These are phyloP conservation scores for Drosophila fungiperda DNA, from an alignment of 2,888 invertebrate species.

Conservation along the genomic window DNA sequence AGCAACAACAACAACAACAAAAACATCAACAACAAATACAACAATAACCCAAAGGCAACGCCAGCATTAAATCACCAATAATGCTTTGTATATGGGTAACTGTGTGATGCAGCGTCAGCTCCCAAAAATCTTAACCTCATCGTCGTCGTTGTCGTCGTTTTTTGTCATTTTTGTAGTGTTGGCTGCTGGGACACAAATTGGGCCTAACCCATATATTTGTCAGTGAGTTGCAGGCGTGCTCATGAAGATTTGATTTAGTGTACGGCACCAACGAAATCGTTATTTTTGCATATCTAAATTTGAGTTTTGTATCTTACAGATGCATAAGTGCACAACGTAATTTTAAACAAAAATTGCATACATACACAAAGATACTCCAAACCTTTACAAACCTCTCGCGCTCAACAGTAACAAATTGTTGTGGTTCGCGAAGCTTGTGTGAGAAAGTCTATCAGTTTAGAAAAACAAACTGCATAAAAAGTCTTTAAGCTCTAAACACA, in stretches of 20 bases:
- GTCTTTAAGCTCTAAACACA: background rate
- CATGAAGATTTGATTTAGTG: conserved; percentile 83
- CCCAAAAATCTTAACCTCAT: conserved; percentile 29
- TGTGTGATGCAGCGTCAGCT: conserved; percentile 57
- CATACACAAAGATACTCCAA: background rate
- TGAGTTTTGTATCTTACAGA: conserved; percentile 48
- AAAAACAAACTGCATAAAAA: background rate
- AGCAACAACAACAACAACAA: conserved; percentile 11
- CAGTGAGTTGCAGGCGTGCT: conserved; percentile 72
- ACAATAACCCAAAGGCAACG: conserved; percentile 62
- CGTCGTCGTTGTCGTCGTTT: conserved; percentile 16
- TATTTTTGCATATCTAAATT: conserved; percentile 74
- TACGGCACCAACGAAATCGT: conserved; percentile 57
- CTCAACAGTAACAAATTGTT: conserved; percentile 3
- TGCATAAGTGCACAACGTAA: conserved; percentile 13
- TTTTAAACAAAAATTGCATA: background rate
- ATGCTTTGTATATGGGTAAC: conserved; percentile 58
- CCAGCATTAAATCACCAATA: conserved; percentile 62
- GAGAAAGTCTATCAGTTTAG: background rate
- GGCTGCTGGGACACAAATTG: conserved; percentile 65
- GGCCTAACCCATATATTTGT: conserved; percentile 84
- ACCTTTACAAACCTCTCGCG: conserved; percentile 5
- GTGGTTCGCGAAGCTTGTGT: background rate
- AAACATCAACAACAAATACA: conserved; percentile 35
- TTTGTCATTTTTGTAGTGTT: conserved; percentile 13